Evolutionary conservation across 2,113 vertebrate species (phyloP).

Genomic region (Mionectes macconnelli): DNA sequence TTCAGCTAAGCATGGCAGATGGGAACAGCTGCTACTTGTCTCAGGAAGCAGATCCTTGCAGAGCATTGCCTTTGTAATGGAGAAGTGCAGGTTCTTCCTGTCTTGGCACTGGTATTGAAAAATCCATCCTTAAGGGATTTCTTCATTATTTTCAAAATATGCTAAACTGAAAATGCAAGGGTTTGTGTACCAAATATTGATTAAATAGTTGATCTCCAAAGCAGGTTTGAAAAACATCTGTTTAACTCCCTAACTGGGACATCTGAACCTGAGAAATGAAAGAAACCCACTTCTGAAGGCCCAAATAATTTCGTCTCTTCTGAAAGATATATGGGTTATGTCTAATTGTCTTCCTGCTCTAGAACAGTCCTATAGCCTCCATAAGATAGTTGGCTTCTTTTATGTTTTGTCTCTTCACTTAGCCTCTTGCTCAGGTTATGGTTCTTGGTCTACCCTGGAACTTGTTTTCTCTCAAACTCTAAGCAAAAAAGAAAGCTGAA

Average conservation of each 20-base stretch:
- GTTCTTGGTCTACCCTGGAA: background rate
- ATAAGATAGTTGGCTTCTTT: background rate
- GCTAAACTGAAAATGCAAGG: background rate
- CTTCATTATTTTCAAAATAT: background rate
- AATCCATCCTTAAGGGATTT: background rate
- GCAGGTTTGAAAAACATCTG: background rate
- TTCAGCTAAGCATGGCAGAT: background rate
- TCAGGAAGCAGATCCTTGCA: background rate
- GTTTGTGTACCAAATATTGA: background rate
- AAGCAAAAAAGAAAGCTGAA: background rate
- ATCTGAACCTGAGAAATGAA: background rate
- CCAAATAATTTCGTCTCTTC: background rate
- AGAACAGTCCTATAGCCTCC: background rate
- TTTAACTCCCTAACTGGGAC: background rate
- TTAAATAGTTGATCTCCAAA: background rate
- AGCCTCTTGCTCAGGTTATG: background rate
- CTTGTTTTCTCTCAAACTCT: background rate
- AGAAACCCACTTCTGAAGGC: background rate
- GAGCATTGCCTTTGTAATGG: background rate
- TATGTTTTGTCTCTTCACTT: background rate
- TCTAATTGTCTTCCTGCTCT: background rate
- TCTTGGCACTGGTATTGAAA: background rate
- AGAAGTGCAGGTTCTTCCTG: background rate
- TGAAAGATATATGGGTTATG: background rate
- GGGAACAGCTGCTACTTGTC: background rate